Percentiles rank a stretch among this genome's conserved stretches.
Evolutionary conservation across 2,113 vertebrate species (phyloP).

Genomic region (Daubentonia madagascariensis): DNA sequence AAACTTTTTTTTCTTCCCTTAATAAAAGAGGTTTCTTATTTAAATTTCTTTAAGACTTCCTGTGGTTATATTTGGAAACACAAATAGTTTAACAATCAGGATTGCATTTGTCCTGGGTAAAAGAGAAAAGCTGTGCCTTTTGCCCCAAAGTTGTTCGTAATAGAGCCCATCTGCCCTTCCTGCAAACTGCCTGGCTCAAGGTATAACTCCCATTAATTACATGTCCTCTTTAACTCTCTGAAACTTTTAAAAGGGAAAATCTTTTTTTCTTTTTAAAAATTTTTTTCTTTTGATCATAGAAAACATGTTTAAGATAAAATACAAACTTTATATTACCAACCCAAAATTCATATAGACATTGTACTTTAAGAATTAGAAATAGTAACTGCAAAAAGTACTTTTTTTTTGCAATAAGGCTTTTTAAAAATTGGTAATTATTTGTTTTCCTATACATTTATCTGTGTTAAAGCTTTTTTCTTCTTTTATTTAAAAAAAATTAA

Average conservation of each 20-base stretch:
- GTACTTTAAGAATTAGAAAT: slow-evolving; percentile 3
- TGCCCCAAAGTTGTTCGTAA: background rate
- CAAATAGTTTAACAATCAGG: slow-evolving; percentile 11
- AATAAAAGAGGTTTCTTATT: slow-evolving; percentile 73
- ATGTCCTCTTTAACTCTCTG: background rate
- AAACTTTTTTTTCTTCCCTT: background rate
- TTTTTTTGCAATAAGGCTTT: background rate
- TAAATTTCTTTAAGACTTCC: slow-evolving; percentile 69
- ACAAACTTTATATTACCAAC: slow-evolving; percentile 12
- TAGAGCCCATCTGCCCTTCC: background rate
- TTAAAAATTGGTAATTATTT: background rate
- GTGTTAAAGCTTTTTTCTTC: background rate
- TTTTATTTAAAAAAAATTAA: background rate
- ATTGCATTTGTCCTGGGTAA: background rate
- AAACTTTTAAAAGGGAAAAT: background rate
- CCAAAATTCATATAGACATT: background rate
- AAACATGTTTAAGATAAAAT: slow-evolving; percentile 46
- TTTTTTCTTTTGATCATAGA: background rate
- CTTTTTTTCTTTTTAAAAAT: background rate
- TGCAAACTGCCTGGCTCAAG: background rate
- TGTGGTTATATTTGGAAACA: slow-evolving; percentile 69
- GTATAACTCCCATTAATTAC: background rate
- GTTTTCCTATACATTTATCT: background rate
- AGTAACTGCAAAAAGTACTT: background rate
- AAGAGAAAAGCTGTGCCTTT: background rate